A percentile compares a stretch with the other conserved stretches of the same genome.
phyloP scores from a whole-genome alignment of 1,140 invertebrate genomes.

The Drosophila littoralis region DNA sequence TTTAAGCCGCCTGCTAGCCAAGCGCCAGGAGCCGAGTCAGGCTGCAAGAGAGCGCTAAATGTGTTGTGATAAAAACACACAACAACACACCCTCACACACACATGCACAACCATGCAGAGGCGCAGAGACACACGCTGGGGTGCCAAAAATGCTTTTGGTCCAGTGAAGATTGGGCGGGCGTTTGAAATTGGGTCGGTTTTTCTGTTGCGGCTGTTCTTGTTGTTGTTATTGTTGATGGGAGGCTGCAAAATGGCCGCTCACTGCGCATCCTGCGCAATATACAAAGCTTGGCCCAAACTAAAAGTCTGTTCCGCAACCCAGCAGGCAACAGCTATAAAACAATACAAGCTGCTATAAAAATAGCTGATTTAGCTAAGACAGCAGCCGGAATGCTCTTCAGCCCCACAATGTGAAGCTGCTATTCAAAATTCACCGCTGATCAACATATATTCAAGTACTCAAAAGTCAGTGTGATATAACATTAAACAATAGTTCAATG shows the following conservation, averaged over 20 bases:
- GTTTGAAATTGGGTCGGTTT: conserved; percentile 45
- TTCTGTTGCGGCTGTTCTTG: conserved; percentile 9
- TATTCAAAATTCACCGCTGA: too few species aligned
- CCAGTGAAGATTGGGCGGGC: conserved; percentile 32
- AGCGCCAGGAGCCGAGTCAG: conserved; percentile 7
- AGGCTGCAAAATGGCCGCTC: conserved; percentile 45
- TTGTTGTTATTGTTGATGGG: conserved; percentile 22
- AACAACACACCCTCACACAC: conserved; percentile 19
- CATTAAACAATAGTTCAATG: too few species aligned
- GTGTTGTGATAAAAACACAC: conserved; percentile 70
- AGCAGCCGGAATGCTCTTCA: neutral
- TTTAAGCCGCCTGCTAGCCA: conserved; percentile 37
- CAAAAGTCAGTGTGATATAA: too few species aligned
- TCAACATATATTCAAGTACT: too few species aligned
- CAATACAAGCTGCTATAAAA: neutral
- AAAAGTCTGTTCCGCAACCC: neutral
- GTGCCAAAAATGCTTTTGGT: conserved; percentile 48
- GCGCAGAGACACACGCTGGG: conserved; percentile 35
- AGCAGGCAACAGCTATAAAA: neutral
- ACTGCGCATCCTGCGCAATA: conserved; percentile 49
- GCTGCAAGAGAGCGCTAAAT: conserved; percentile 41
- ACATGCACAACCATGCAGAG: conserved; percentile 25
- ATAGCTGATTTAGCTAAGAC: neutral
- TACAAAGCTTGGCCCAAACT: conserved; percentile 8
- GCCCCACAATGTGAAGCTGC: too few species aligned